A percentile compares a stretch with the other conserved stretches of the same genome.
These are phyloP conservation scores for Scolopax bukidnonensis DNA, from an alignment of 2,797 vertebrate species.

Conservation along the genomic window DNA sequence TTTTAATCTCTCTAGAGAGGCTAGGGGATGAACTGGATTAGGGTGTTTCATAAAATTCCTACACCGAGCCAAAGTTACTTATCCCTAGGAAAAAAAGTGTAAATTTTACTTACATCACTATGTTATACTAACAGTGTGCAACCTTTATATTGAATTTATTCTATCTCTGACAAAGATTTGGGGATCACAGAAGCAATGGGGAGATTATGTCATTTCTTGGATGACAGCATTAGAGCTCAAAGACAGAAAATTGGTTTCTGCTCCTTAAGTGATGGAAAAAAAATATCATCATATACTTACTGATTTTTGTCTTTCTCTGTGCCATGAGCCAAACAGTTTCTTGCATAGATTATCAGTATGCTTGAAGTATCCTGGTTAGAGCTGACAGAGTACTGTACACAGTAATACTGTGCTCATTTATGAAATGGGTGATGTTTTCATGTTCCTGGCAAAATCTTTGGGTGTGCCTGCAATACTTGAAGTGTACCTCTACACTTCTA, in stretches of 20 bases:
- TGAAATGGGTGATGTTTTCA: not conserved
- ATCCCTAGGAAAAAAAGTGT: not conserved
- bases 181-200: not conserved
- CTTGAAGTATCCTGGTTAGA: not conserved
- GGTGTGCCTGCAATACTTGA: not conserved
- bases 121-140: not conserved
- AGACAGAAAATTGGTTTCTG: not conserved
- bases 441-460: not conserved
- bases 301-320: not conserved
- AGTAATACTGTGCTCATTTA: not conserved
- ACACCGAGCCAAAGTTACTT: not conserved
- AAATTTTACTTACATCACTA: not conserved
- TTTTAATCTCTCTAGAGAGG: not conserved
- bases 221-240: not conserved
- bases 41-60: not conserved
- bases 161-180: not conserved
- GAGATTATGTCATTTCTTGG: not conserved
- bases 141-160: not conserved
- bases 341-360: not conserved
- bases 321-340: not conserved
- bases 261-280: not conserved
- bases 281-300: not conserved
- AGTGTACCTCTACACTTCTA: not conserved
- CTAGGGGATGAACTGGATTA: not conserved
- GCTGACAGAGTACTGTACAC: not conserved